Base-by-base conservation (phyloP, 1,140 invertebrate species). In the Agraylea sexmaculata region DNA sequence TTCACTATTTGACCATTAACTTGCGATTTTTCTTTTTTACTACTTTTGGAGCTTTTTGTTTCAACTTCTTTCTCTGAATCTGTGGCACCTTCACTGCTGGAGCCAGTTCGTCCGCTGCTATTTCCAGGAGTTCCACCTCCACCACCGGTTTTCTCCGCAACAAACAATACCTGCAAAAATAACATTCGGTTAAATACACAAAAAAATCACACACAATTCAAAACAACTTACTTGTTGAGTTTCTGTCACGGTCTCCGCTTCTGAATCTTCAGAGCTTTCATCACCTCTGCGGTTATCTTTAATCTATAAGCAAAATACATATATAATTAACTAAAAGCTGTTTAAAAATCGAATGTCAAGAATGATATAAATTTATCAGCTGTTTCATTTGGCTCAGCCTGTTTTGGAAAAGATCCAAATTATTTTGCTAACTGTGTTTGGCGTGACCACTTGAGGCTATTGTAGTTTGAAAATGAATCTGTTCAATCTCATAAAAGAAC, bases 251-350 rank as follows among this genome's bases (percentile, higher is more conserved):
- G 60, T 59, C 48, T 68, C 65, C 32, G 59, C 56, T 43, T 68
- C 65, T 11, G 65, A 68, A 42, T 66, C 65, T 47, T 68, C 65
- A 15, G 65, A 66, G 42, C 62, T 66, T 54, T 64, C 63, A n/a
- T 59, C 43, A n/a, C 37, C 33, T 11, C 36, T 25, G 12, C 37
- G 31, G n/a, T 44, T 65, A 49, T 61, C 64, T 58, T 65, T 66
- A 47, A 67, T 59, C 64, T 67, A 53, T 19, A 58, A 59, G n/a
- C 12, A 25, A 25, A n/a, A n/a, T n/a, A n/a, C n/a, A n/a, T n/a
- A n/a, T n/a, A n/a, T n/a, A n/a, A n/a, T n/a, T n/a, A n/a, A n/a
- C n/a, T n/a, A n/a, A n/a, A n/a, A n/a, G n/a, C n/a, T n/a, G n/a
- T n/a, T n/a, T n/a, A n/a, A n/a, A n/a, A n/a, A n/a, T n/a, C n/a